Percentiles rank a stretch among this genome's conserved stretches.
Evolutionary conservation across 2,113 vertebrate species (phyloP).

Genomic region (Ammodytes marinus): DNA sequence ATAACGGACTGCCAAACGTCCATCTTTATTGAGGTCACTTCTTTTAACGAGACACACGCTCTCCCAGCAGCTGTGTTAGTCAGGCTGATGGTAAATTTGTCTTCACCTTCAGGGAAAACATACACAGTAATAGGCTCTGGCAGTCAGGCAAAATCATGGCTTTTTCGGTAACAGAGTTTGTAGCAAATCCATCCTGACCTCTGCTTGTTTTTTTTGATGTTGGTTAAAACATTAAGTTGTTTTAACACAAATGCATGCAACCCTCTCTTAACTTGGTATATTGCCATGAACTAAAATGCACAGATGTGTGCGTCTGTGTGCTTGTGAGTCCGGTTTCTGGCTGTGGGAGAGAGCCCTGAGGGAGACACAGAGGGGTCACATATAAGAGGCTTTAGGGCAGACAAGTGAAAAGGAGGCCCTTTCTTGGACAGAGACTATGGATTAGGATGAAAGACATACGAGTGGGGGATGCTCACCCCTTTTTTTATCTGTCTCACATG

Average conservation of each 20-base stretch:
- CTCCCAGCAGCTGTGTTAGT: slow-evolving; percentile 80
- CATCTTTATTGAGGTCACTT: slow-evolving; percentile 82
- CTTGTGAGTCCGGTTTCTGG: slow-evolving; percentile 52
- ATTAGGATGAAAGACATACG: slow-evolving; percentile 80
- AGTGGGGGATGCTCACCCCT: slow-evolving; percentile 75
- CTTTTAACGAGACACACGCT: slow-evolving; percentile 74
- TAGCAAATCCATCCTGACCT: slow-evolving; percentile 53
- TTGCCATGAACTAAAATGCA: slow-evolving; percentile 40
- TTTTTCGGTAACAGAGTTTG: slow-evolving; percentile 22
- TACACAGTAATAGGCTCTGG: slow-evolving; percentile 61
- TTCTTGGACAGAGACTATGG: slow-evolving; percentile 80
- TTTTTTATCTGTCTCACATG: slow-evolving; percentile 69
- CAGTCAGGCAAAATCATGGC: slow-evolving; percentile 53
- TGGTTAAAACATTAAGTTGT: slow-evolving; percentile 19
- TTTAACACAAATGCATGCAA: slow-evolving; percentile 28
- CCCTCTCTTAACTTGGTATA: slow-evolving; percentile 1
- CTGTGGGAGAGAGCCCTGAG: slow-evolving; percentile 75
- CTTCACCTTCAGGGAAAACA: slow-evolving; percentile 69
- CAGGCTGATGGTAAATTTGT: slow-evolving; percentile 73
- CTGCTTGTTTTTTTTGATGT: slow-evolving; percentile 18
- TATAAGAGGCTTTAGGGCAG: slow-evolving; percentile 84
- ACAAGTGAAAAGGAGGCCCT: slow-evolving; percentile 84
- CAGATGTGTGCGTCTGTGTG: slow-evolving; percentile 46
- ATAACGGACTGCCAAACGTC: slow-evolving; percentile 77
- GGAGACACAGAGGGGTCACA: slow-evolving; percentile 74